Percentiles rank a stretch among this genome's conserved stretches.
These are phyloP conservation scores for Acanthosoma haemorrhoidale DNA, from an alignment of 2,888 invertebrate species.

Conservation along the genomic window DNA sequence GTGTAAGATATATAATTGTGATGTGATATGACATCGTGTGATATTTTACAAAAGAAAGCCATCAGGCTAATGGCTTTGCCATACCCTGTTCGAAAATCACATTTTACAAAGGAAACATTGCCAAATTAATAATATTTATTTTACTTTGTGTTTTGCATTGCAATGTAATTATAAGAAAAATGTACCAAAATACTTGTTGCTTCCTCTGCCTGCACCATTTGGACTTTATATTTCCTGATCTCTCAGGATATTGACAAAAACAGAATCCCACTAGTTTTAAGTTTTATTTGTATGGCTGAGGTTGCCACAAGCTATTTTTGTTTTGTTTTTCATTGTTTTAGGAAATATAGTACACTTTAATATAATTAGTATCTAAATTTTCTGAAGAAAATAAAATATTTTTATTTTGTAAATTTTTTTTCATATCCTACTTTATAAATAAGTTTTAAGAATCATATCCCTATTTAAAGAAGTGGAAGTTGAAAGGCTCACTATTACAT, in stretches of 20 bases:
- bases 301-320: background rate
- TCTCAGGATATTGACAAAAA: background rate
- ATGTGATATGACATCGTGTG: background rate
- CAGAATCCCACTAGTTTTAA: constrained; percentile 25
- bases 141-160: background rate
- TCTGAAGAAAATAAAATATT: too few species aligned
- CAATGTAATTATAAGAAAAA: background rate
- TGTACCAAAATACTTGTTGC: background rate
- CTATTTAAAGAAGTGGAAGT: too few species aligned
- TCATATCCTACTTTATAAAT: too few species aligned
- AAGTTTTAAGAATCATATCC: too few species aligned
- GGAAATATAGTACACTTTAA: too few species aligned
- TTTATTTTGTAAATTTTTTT: too few species aligned
- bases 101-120: too few species aligned
- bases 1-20: background rate
- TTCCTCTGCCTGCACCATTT: background rate
- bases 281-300: background rate
- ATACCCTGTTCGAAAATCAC: background rate
- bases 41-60: background rate
- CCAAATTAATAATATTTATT: background rate
- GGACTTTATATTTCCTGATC: background rate
- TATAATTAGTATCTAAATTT: too few species aligned
- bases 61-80: too few species aligned
- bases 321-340: too few species aligned
- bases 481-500: too few species aligned